These are phyloP conservation scores for Lagria hirta DNA, from an alignment of 2,888 invertebrate genomes.

Conservation along the genomic window DNA sequence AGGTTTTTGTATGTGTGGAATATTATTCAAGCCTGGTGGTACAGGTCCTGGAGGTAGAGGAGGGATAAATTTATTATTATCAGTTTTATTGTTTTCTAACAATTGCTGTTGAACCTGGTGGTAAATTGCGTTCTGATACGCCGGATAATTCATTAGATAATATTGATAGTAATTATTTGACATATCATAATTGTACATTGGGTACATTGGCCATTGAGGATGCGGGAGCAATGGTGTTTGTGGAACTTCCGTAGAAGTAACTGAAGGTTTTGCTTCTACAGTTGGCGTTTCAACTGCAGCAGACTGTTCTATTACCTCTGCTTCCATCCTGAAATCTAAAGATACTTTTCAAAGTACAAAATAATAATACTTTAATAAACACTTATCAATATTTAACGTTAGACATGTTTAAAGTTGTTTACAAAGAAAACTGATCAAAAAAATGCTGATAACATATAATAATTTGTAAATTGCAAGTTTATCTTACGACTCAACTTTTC, in stretches of 20 bases:
- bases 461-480: no score
- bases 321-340: constrained; percentile 32
- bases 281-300: constrained; percentile 22
- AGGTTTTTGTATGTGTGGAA: constrained; percentile 43
- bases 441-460: no score
- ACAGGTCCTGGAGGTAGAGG: constrained; percentile 37
- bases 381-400: constrained; percentile 1
- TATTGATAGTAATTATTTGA: constrained; percentile 17
- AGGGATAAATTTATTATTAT: constrained; percentile 23
- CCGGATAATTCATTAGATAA: constrained; percentile 19
- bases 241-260: no score
- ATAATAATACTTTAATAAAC: not conserved
- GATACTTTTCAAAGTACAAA: no score
- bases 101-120: constrained; percentile 27
- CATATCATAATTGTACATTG: constrained; percentile 26
- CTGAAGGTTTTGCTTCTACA: constrained; percentile 17
- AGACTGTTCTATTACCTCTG: constrained; percentile 25
- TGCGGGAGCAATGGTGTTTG: constrained; percentile 2
- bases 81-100: constrained; percentile 13
- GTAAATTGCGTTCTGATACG: constrained; percentile 23
- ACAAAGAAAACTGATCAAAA: not conserved
- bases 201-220: constrained; percentile 21
- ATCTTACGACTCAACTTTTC: no score
- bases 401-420: not conserved
- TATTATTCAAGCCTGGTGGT: constrained; percentile 20